A percentile compares a stretch with the other conserved stretches of the same genome.
These are phyloP conservation scores for Abrostola triplasia DNA, from an alignment of 2,888 invertebrate genomes.

Conservation along the genomic window DNA sequence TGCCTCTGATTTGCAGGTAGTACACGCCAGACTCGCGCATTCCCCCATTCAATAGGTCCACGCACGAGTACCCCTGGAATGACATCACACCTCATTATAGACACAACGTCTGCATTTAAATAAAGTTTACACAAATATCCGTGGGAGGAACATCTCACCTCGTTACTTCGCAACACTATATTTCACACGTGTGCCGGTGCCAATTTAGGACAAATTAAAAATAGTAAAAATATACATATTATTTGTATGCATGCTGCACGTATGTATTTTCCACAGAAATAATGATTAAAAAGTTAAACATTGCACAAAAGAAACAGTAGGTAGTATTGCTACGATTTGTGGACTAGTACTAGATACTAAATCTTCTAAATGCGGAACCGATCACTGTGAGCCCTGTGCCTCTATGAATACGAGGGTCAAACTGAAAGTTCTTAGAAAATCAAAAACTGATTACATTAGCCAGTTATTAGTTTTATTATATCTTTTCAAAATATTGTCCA, in stretches of 20 bases:
- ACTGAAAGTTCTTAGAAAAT: too few species aligned
- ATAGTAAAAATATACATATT: too few species aligned
- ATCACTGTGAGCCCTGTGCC: slow-evolving; percentile 22
- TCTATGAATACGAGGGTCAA: too few species aligned
- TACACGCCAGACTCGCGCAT: slow-evolving; percentile 96
- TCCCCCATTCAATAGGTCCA: slow-evolving; percentile 94
- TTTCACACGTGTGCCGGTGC: too few species aligned
- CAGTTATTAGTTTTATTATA: too few species aligned
- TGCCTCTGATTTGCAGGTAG: slow-evolving; percentile 96
- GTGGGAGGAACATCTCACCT: too few species aligned
- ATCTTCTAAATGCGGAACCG: slow-evolving; percentile 35
- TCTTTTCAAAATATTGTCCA: too few species aligned
- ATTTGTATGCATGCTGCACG: too few species aligned
- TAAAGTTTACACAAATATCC: neutral
- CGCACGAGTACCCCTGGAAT: slow-evolving; percentile 94
- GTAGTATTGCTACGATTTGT: neutral
- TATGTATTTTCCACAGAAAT: slow-evolving; percentile 13
- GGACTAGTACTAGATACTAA: slow-evolving; percentile 22
- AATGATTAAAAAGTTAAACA: neutral
- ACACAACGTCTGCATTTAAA: slow-evolving; percentile 26
- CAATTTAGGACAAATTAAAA: too few species aligned
- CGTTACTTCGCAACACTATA: too few species aligned
- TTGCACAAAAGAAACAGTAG: too few species aligned
- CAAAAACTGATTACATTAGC: too few species aligned
- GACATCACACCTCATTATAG: slow-evolving; percentile 41